Base-by-base conservation (phyloP, 1,140 invertebrate genomes). In the Uloborus diversus region DNA sequence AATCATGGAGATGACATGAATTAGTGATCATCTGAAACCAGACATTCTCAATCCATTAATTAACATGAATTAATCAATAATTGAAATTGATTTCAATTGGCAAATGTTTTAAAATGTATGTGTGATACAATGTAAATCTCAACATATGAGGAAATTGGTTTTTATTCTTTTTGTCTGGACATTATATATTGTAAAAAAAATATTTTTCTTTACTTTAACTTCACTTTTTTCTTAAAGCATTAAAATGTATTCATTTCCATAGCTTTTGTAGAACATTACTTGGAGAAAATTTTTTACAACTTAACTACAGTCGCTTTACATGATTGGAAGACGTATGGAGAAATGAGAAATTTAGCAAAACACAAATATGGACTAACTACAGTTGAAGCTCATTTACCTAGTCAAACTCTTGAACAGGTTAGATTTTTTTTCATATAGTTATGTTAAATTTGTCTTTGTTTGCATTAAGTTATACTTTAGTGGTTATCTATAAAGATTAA, bases 201-300 rank as follows among this genome's bases (percentile, higher is more conserved):
- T 14, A 13, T 13, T 25, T 7, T 13, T n/a, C 5, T 14, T n/a
- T 25, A 56, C 9, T 25, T 56, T 11, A n/a, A 20, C 4, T 56
- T 56, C 5, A 5, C 61, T 23, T 5, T 64, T 17, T 7, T 4
- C 14, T 25, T 30, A 5, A 14, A n/a, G n/a, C n/a, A n/a, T n/a
- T n/a, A n/a, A n/a, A n/a, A n/a, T n/a, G n/a, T n/a, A n/a, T n/a
- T n/a, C n/a, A n/a, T n/a, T n/a, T n/a, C n/a, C n/a, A n/a, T 87
- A 91, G 87, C 89, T 53, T 86, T 92, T 84, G 91, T 97, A 3
- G 97, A 98, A 86, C 91, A 95, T 85, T 98, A 99, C 86, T 89
- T 99, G 51, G 95, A 96, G 82, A 92, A 92, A 82, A 98, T 94
- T 81, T 99, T 98, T 87, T 99, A 99, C 87, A 98, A 99, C 87